Percentiles rank a stretch among this genome's conserved stretches.
These are phyloP conservation scores for Syritta pipiens DNA, from an alignment of 2,888 invertebrate species.

Conservation along the genomic window DNA sequence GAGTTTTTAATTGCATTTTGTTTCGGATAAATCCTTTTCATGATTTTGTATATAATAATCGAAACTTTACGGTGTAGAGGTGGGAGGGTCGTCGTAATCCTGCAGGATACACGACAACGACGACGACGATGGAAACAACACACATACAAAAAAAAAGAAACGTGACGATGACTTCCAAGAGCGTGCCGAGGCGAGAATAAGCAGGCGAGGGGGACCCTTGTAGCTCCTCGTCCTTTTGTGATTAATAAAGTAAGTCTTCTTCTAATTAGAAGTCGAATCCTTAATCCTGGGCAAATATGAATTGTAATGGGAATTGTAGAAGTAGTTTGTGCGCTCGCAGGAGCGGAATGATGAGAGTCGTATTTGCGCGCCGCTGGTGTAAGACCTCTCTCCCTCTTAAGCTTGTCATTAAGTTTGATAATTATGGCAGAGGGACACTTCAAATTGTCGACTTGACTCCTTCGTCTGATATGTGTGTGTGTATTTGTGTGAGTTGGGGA, in stretches of 20 bases:
- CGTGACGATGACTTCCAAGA: background rate
- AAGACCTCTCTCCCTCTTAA: background rate
- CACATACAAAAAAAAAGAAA: background rate
- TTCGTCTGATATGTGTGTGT: background rate
- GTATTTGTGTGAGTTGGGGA: background rate
- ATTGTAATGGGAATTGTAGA: conserved; percentile 25
- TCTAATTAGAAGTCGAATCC: conserved; percentile 60
- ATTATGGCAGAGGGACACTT: conserved; percentile 2
- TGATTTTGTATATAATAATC: conserved; percentile 63
- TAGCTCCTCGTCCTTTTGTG: conserved; percentile 35
- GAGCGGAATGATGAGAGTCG: conserved; percentile 32
- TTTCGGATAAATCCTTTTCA: conserved; percentile 63
- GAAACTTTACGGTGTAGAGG: conserved; percentile 39
- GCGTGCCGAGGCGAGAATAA: background rate
- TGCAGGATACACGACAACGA: background rate
- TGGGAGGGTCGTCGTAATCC: background rate
- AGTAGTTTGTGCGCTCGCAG: conserved; percentile 37
- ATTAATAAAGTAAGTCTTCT: conserved; percentile 53
- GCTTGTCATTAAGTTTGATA: conserved; percentile 15
- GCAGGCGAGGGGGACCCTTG: conserved; percentile 12
- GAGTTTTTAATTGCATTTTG: conserved; percentile 68
- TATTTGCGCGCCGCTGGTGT: background rate
- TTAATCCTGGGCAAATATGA: conserved; percentile 47
- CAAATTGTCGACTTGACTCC: too few relatives aligned
- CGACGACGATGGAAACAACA: background rate